Evolutionary conservation across 2,113 vertebrate genomes (phyloP).

Genomic region (Hiodon alosoides): DNA sequence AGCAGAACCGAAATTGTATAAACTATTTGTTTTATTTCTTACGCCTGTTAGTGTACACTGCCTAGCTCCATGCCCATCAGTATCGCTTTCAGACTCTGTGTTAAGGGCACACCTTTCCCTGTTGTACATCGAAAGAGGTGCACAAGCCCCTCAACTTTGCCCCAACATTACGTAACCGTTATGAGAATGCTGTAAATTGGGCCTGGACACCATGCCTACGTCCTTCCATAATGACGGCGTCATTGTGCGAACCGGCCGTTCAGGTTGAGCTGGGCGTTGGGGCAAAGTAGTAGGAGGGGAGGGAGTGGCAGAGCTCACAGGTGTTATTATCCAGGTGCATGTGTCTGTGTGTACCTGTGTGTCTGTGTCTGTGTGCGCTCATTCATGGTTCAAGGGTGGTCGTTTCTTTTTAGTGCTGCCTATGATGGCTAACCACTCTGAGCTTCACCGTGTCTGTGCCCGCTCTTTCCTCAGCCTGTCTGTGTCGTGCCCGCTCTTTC

Average conservation of each 20-base stretch:
- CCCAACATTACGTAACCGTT: neutral
- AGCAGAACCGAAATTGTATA: too few relatives aligned
- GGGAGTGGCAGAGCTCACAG: conserved; percentile 29
- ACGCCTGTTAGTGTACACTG: too few relatives aligned
- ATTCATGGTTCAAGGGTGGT: neutral
- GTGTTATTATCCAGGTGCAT: too few relatives aligned
- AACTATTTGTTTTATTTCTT: too few relatives aligned
- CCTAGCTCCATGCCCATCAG: too few relatives aligned
- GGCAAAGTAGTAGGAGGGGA: conserved; percentile 31
- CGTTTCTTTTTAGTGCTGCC: neutral
- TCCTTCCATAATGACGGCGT: neutral
- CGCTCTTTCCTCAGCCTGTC: neutral
- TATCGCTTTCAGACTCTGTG: neutral
- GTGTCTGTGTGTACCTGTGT: conserved; percentile 28
- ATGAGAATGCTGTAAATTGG: neutral
- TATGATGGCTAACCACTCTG: neutral
- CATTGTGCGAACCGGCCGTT: conserved; percentile 54
- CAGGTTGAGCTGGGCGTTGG: conserved; percentile 60
- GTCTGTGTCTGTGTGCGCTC: neutral
- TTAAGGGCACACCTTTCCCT: neutral
- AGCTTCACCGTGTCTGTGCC: neutral
- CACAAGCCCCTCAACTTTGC: neutral
- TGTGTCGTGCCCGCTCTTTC: neutral
- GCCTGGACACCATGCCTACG: neutral
- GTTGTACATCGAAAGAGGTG: neutral